A percentile compares a stretch with the other conserved stretches of the same genome.
Conservation (phyloP, 2,113 vertebrate genomes). For the Hypomesus transpacificus region DNA sequence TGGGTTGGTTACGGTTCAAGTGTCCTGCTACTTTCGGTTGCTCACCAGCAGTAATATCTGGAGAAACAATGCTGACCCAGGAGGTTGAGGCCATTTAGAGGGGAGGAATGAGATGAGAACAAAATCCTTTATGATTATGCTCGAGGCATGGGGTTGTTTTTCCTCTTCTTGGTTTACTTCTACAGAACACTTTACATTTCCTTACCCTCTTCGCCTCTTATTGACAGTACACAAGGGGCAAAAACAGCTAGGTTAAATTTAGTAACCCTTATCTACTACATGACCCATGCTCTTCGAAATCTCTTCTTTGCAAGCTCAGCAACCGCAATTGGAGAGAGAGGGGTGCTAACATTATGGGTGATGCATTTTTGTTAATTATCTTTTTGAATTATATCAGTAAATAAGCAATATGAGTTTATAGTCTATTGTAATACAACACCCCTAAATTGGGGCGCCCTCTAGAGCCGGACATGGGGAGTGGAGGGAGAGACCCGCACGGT, state of each 20-base stretch:
- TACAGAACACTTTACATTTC: conserved; percentile 6
- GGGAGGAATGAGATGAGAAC: conserved; percentile 38
- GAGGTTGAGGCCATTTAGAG: conserved; percentile 23
- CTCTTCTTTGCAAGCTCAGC: background rate
- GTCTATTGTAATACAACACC: background rate
- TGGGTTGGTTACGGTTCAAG: conserved; percentile 61
- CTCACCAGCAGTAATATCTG: conserved; percentile 46
- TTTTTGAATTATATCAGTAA: background rate
- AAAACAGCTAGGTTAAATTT: background rate
- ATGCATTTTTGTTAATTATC: background rate
- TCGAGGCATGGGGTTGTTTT: conserved; percentile 26
- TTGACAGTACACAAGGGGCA: background rate
- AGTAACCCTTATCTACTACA: background rate
- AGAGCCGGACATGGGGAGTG: background rate
- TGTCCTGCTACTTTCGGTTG: conserved; percentile 48
- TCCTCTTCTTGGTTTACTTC: conserved; percentile 23
- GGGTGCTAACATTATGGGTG: background rate
- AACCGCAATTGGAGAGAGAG: background rate
- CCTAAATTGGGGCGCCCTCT: background rate
- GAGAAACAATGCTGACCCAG: conserved; percentile 37
- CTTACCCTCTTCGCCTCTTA: background rate
- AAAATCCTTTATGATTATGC: conserved; percentile 33
- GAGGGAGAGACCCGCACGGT: conserved; percentile 32
- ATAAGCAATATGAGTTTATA: background rate
- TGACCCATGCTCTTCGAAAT: background rate